Conservation (phyloP, 2,113 vertebrate species). For the Megalops atlanticus region DNA sequence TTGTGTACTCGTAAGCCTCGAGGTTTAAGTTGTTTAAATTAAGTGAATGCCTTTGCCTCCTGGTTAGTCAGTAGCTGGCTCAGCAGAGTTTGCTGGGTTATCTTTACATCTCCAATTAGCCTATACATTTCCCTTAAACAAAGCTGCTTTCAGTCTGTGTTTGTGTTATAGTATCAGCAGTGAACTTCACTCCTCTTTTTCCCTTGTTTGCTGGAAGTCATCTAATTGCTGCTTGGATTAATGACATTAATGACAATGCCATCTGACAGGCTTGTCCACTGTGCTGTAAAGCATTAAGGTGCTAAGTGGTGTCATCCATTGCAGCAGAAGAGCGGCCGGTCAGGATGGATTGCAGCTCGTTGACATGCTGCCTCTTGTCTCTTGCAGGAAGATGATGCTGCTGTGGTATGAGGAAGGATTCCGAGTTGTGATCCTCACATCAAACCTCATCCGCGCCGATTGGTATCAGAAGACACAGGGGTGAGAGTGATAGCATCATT, state of each 20-base stretch:
- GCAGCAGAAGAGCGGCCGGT: background rate
- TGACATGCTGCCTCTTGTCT: conserved; percentile 12
- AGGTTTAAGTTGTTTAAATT: background rate
- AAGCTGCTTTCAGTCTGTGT: background rate
- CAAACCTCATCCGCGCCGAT: conserved; percentile 91
- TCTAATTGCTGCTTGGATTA: background rate
- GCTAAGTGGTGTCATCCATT: background rate
- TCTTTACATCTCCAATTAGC: background rate
- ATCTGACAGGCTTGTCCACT: background rate
- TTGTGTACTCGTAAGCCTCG: background rate
- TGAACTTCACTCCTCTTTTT: background rate
- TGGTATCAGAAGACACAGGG: conserved; percentile 99
- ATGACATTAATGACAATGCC: background rate
- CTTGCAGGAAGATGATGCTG: conserved; percentile 95
- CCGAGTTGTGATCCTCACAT: conserved; percentile 90
- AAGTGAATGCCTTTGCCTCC: background rate
- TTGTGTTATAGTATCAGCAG: background rate
- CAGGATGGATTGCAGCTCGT: too few relatives aligned
- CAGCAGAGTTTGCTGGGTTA: background rate
- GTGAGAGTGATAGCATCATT: conserved; percentile 63
- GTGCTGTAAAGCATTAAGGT: too few relatives aligned
- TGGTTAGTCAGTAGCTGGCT: background rate
- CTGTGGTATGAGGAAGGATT: conserved; percentile 93
- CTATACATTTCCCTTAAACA: background rate
- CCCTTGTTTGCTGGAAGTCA: background rate